These are phyloP conservation scores for Pseudococcus jackbeardsleyi DNA, from an alignment of 2,888 invertebrate species.

Conservation along the genomic window DNA sequence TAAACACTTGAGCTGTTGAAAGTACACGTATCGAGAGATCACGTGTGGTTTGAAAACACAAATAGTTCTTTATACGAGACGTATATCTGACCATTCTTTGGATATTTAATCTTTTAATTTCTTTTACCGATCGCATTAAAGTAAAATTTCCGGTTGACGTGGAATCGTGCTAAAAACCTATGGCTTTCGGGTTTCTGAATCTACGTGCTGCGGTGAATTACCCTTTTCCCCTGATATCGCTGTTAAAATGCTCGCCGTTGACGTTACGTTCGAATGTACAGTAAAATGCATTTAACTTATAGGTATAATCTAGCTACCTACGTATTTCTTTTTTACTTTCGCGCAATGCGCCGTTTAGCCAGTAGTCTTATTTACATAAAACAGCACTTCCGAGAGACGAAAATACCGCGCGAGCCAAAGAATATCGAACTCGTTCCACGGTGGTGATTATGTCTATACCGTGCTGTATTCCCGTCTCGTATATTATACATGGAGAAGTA, in stretches of 20 bases:
- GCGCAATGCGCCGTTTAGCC: neutral
- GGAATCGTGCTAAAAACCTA: constrained; percentile 20
- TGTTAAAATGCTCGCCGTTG: neutral
- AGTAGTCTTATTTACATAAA: constrained; percentile 31
- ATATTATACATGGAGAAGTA: neutral
- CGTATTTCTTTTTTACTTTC: neutral
- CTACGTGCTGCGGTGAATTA: neutral
- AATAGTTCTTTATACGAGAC: neutral
- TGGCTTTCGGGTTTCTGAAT: neutral
- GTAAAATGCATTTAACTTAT: constrained; percentile 8
- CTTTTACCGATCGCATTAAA: neutral
- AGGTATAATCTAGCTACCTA: neutral
- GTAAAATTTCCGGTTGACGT: neutral
- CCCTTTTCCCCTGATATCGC: neutral
- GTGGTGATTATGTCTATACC: neutral
- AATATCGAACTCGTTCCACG: constrained; percentile 36
- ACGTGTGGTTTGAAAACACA: neutral
- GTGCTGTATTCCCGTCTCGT: neutral
- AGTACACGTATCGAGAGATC: neutral
- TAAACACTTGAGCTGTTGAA: neutral
- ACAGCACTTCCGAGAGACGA: constrained; percentile 32
- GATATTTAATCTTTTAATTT: constrained; percentile 26
- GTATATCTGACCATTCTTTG: neutral
- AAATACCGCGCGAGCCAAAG: constrained; percentile 19
- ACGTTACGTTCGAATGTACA: neutral